Percentiles rank a stretch among this genome's conserved stretches.
These are phyloP conservation scores for Stegastes partitus DNA, from an alignment of 2,113 vertebrate species.

Conservation along the genomic window DNA sequence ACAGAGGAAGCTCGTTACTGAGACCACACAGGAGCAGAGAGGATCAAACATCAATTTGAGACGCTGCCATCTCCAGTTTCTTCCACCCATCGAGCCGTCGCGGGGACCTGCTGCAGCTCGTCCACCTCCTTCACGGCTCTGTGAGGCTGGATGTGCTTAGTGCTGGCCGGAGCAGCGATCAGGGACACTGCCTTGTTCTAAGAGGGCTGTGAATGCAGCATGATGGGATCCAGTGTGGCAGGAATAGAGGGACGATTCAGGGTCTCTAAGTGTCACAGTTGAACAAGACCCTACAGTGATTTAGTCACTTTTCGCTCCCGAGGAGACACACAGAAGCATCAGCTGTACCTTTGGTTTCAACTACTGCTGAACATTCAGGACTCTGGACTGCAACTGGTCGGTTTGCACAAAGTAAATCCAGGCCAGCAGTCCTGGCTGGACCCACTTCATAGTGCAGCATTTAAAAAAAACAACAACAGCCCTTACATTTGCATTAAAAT, in stretches of 20 bases:
- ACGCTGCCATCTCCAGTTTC: slow-evolving; percentile 12
- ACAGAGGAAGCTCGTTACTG: slow-evolving; percentile 29
- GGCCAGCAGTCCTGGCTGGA: no score
- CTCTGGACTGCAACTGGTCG: no score
- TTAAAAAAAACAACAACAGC: no score
- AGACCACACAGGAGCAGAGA: not conserved
- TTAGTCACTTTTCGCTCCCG: slow-evolving; percentile 22
- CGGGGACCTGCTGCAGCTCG: slow-evolving; percentile 11
- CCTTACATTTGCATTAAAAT: no score
- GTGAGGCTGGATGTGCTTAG: slow-evolving; percentile 42
- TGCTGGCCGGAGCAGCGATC: slow-evolving; percentile 42
- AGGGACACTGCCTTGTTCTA: slow-evolving; percentile 27
- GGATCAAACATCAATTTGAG: slow-evolving; percentile 12
- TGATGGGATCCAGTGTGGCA: slow-evolving; percentile 56
- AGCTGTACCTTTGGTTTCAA: not conserved
- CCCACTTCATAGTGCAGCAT: no score
- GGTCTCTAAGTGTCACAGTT: slow-evolving; percentile 8
- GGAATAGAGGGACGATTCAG: slow-evolving; percentile 24
- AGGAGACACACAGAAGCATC: no score
- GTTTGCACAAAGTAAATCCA: no score
- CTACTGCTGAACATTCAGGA: not conserved
- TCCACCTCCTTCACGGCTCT: not conserved
- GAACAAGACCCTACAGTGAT: slow-evolving; percentile 28
- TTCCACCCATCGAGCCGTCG: not conserved
- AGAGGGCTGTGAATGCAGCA: slow-evolving; percentile 19